Conservation (phyloP, 2,797 vertebrate genomes). For the Setipinna tenuifilis region DNA sequence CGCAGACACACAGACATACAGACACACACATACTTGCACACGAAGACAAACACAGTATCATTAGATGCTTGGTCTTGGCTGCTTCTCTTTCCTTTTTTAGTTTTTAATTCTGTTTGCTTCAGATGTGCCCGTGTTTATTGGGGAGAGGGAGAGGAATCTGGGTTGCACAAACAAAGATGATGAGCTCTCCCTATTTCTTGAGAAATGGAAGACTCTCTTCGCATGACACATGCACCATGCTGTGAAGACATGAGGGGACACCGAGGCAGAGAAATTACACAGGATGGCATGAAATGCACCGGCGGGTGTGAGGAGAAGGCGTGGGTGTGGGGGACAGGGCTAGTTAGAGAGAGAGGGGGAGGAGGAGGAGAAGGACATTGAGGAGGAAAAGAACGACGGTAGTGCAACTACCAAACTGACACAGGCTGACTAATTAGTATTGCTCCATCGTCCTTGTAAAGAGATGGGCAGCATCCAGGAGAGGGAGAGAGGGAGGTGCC, state of each 20-base stretch:
- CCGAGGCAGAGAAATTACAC: neutral
- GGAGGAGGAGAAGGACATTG: constrained; percentile 42
- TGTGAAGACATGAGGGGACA: neutral
- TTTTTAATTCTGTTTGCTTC: neutral
- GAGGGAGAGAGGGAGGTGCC: neutral
- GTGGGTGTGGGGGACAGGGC: neutral
- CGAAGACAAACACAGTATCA: neutral
- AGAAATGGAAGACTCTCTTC: neutral
- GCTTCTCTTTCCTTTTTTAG: neutral
- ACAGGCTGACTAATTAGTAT: constrained; percentile 69
- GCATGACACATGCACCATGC: neutral
- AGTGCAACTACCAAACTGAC: constrained; percentile 61
- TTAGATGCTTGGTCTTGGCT: neutral
- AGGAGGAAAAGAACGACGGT: no score
- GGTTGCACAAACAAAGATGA: neutral
- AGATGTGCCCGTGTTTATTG: neutral
- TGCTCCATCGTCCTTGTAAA: constrained; percentile 66
- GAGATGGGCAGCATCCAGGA: constrained; percentile 46
- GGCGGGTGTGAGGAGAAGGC: neutral
- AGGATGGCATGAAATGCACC: neutral
- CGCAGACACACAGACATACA: no score
- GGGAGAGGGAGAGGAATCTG: no score
- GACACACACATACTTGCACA: no score
- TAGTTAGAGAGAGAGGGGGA: neutral
- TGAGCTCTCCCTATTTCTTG: neutral